Evolutionary conservation across 1,140 invertebrate species (phyloP).

Genomic region (Leucophenga varia): DNA sequence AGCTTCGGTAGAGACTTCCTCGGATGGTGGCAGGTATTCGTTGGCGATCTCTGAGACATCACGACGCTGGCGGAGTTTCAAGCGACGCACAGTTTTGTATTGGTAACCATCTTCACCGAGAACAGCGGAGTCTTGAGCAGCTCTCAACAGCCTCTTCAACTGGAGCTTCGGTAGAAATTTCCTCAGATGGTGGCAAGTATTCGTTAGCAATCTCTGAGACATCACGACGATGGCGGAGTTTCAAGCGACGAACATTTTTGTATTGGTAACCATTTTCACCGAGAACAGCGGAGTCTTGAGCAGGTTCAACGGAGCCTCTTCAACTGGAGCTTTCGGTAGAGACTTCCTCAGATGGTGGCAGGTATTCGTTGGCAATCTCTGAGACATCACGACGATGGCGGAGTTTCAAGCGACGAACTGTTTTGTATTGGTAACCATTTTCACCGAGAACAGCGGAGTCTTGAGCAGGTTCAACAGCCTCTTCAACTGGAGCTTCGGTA

Average conservation of each 20-base stretch:
- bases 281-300: slow-evolving; percentile 33
- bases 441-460: slow-evolving; percentile 26
- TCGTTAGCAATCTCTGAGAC: slow-evolving; percentile 39
- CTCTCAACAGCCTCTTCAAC: slow-evolving; percentile 12
- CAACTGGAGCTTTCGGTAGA: slow-evolving; percentile 19
- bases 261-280: slow-evolving; percentile 38
- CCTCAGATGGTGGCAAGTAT: slow-evolving; percentile 38
- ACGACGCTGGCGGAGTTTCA: slow-evolving; percentile 34
- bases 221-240: slow-evolving; percentile 45
- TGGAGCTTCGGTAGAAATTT: slow-evolving; percentile 16
- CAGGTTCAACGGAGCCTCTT: slow-evolving; percentile 15
- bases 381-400: slow-evolving; percentile 40
- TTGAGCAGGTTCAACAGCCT: slow-evolving; percentile 10
- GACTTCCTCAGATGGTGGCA: slow-evolving; percentile 26
- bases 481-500: slow-evolving; percentile 11
- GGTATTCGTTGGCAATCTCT: slow-evolving; percentile 31
- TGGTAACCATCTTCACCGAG: slow-evolving; percentile 29
- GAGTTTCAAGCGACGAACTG: slow-evolving; percentile 35
- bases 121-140: slow-evolving; percentile 22
- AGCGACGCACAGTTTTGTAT: slow-evolving; percentile 37
- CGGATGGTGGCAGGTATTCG: slow-evolving; percentile 28
- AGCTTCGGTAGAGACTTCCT: slow-evolving; percentile 15
- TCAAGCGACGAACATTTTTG: slow-evolving; percentile 46
- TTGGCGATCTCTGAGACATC: slow-evolving; percentile 33
- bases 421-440: slow-evolving; percentile 42